Evolutionary conservation across 2,888 invertebrate species (phyloP).

Genomic region (Sicus ferrugineus): DNA sequence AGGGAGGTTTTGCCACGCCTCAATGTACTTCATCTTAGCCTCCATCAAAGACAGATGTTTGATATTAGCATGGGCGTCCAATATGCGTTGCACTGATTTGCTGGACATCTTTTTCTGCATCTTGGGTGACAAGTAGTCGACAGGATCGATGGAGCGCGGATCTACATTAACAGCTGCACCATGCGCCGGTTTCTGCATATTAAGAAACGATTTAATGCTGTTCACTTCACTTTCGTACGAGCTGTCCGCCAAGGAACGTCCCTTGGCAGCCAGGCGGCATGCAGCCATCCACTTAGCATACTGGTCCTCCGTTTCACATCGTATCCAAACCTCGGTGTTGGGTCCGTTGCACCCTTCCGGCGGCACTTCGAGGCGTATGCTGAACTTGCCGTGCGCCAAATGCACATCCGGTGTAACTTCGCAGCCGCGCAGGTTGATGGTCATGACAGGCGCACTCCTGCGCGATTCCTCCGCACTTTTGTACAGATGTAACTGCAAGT

Average conservation of each 20-base stretch:
- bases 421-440: slow-evolving; percentile 87
- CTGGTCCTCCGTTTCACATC: slow-evolving; percentile 93
- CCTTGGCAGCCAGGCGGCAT: slow-evolving; percentile 92
- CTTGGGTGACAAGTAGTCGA: slow-evolving; percentile 89
- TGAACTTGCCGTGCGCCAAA: slow-evolving; percentile 88
- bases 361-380: slow-evolving; percentile 94
- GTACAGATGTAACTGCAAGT: slow-evolving; percentile 86
- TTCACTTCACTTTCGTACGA: slow-evolving; percentile 91
- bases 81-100: slow-evolving; percentile 87
- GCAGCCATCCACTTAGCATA: slow-evolving; percentile 99
- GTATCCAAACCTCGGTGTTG: slow-evolving; percentile 95
- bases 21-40: slow-evolving; percentile 96
- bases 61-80: slow-evolving; percentile 97
- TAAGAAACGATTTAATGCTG: slow-evolving; percentile 85
- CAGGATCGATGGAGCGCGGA: slow-evolving; percentile 79
- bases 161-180: slow-evolving; percentile 76
- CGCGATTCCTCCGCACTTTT: slow-evolving; percentile 81
- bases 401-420: slow-evolving; percentile 98
- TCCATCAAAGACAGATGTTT: slow-evolving; percentile 87
- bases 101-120: slow-evolving; percentile 86
- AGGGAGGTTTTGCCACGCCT: slow-evolving; percentile 97
- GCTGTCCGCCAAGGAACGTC: slow-evolving; percentile 94
- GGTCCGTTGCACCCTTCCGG: slow-evolving; percentile 94
- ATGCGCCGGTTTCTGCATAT: slow-evolving; percentile 87
- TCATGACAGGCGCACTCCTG: slow-evolving; percentile 73